These are phyloP conservation scores for Lasiurus borealis DNA, from an alignment of 2,113 vertebrate genomes.

Conservation along the genomic window DNA sequence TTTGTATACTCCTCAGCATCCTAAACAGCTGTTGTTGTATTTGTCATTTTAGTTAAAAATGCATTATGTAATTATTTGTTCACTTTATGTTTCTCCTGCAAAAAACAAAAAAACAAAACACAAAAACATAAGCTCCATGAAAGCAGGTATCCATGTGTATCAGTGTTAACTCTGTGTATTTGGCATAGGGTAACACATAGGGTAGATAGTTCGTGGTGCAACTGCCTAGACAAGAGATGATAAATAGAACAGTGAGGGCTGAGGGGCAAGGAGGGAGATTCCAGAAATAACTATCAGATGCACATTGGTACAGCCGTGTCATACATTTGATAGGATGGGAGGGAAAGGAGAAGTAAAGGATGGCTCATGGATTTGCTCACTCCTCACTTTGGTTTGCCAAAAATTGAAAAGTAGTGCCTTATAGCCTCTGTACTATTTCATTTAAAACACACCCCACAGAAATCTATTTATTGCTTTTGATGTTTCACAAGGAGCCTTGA, in stretches of 20 bases:
- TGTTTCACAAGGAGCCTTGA: not conserved
- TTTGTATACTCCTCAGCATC: not conserved
- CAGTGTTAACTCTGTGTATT: not conserved
- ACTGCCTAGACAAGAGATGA: not conserved
- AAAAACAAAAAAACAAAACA: not conserved
- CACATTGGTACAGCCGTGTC: not conserved
- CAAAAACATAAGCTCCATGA: not conserved
- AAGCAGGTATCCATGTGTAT: not conserved
- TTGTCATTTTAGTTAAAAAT: not conserved
- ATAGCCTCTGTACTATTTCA: not conserved
- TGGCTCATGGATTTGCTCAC: not conserved
- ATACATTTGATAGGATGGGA: not conserved
- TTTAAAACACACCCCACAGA: not conserved
- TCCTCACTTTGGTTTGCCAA: not conserved
- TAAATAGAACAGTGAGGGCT: not conserved
- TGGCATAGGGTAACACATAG: not conserved
- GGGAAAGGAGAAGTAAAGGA: not conserved
- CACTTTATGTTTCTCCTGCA: not conserved
- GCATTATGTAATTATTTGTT: not conserved
- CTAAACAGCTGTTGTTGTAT: not conserved
- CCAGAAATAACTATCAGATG: not conserved
- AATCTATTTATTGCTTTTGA: not conserved
- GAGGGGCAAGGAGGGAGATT: fast-evolving
- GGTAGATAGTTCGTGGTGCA: not conserved
- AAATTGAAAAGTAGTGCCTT: not conserved